Evolutionary conservation across 2,797 vertebrate genomes (phyloP), one percentile per base, ranked within the genome.

Genomic region (Neosilurus mollespiculum): DNA sequence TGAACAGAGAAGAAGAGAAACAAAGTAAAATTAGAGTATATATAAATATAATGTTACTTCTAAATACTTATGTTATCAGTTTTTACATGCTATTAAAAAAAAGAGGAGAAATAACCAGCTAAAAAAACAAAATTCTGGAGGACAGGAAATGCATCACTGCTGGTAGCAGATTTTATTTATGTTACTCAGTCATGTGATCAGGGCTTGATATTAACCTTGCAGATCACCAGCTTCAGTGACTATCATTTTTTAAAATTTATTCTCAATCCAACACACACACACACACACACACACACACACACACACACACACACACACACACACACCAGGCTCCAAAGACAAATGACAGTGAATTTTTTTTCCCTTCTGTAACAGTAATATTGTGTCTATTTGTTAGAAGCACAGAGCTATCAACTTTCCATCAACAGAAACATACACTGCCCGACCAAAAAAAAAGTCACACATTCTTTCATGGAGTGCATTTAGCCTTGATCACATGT

Each of bases 41-140:
- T 30, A 30, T 61, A 37, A 37, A 62, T 18, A 77, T 69, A 16
- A 67, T 51, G 20, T 30, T 53, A 20, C 49, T 85, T 81, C 30
- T 14, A 11, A 58, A 67, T 75, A 75, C 70, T 51, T 30, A 24
- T 26, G 56, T 66, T 56, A 22, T 43, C 30, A 43, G 22, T 51
- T 78, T 49, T 24, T 26, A 79, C 22, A 34, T 56, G 20, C 30
- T 78, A 49, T 81, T 62, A 85, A 34, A 70, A 81, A 65, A 7
- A 76, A 64, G 20, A 69, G 15, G 15, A 72, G 51, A 73, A 79
- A 20, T 20, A 58, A 58, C 54, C 53, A 75, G 53, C 5, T 75
- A 1, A 34, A n/a, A 75, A 75, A 56, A 20, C 9, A 30, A 56
- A 75, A 58, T 16, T 16, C 15, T 26, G 14, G 51, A 24, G 16